These are phyloP conservation scores for Coracopsis vasa DNA, from an alignment of 2,113 vertebrate species.

Conservation along the genomic window DNA sequence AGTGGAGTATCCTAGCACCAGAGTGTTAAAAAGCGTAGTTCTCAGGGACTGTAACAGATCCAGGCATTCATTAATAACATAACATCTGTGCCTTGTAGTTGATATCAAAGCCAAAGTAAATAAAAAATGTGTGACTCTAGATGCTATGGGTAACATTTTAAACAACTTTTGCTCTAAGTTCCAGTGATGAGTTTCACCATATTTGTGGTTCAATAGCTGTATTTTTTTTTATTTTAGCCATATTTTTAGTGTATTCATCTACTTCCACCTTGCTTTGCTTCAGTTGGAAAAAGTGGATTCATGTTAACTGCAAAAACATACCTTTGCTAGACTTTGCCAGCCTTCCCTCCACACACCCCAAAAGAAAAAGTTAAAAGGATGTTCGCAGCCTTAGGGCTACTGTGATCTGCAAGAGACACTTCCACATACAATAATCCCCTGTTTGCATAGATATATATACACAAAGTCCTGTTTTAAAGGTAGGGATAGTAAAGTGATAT, in stretches of 20 bases:
- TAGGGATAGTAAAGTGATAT: not conserved
- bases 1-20: not conserved
- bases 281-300: not conserved
- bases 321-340: not conserved
- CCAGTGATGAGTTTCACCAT: not conserved
- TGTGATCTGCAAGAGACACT: not conserved
- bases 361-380: not conserved
- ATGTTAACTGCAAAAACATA: not conserved
- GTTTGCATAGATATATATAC: not conserved
- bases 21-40: not conserved
- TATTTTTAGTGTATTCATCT: not conserved
- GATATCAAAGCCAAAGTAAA: not conserved
- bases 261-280: not conserved
- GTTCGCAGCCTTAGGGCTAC: not conserved
- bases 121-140: not conserved
- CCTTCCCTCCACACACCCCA: rapidly evolving
- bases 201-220: not conserved
- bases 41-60: not conserved
- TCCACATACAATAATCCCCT: not conserved
- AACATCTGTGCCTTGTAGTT: not conserved
- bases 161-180: not conserved
- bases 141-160: not conserved
- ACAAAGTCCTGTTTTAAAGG: not conserved
- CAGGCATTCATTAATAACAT: not conserved
- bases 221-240: not conserved